Conservation (phyloP, 2,888 invertebrate species). For the Norana najaformis region DNA sequence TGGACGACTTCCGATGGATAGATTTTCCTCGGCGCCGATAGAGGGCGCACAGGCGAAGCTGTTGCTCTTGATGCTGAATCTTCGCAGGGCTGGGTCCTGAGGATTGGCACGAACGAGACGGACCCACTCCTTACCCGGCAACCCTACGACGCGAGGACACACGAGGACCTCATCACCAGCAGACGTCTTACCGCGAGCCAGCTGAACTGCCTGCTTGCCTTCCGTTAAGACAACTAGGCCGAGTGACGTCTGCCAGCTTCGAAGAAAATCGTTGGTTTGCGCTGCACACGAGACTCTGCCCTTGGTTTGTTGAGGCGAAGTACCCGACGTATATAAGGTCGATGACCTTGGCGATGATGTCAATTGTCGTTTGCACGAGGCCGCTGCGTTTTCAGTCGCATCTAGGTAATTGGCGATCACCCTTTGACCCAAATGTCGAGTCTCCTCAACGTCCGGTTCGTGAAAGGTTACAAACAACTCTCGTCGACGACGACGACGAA, state of each 20-base stretch:
- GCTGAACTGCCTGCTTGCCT: not conserved
- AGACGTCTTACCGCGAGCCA: conserved; percentile 13
- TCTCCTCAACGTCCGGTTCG: not conserved
- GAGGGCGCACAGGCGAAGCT: not conserved
- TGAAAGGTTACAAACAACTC: not conserved
- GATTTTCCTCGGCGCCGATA: not conserved
- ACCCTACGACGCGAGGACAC: not conserved
- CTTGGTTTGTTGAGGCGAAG: not conserved
- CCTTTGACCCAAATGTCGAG: not conserved
- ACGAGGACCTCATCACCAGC: not conserved
- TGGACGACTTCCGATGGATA: not conserved
- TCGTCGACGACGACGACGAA: not conserved
- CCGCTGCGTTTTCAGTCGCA: not conserved
- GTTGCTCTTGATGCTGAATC: too few species aligned
- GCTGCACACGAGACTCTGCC: not conserved
- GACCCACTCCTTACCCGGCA: conserved; percentile 2
- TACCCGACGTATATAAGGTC: not conserved
- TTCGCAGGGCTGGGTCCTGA: not conserved
- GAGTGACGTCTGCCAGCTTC: not conserved
- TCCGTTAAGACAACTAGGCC: not conserved
- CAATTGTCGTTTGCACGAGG: not conserved
- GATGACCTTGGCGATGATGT: not conserved
- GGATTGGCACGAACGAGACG: not conserved
- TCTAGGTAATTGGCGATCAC: not conserved
- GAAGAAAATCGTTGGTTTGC: not conserved